Percentiles rank a stretch among this genome's conserved stretches.
phyloP scores from a whole-genome alignment of 1,140 invertebrate species.

The Bombyx mori region DNA sequence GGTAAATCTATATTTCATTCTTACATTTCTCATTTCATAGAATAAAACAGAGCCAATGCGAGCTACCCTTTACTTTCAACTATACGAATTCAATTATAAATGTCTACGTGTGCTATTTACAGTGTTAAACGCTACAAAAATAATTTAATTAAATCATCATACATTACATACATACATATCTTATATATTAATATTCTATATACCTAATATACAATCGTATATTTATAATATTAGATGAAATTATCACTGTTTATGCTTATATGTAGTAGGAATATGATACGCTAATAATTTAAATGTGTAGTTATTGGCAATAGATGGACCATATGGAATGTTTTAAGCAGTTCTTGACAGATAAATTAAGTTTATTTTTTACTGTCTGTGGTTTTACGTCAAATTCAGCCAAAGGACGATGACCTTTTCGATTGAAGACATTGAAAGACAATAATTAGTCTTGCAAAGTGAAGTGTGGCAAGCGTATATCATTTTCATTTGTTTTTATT shows the following conservation, averaged over 20 bases:
- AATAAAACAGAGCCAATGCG: constrained; percentile 11
- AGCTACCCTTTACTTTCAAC: constrained; percentile 26
- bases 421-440: too few relatives aligned
- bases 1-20: neutral
- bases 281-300: too few relatives aligned
- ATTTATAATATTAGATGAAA: constrained; percentile 23
- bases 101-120: constrained; percentile 59
- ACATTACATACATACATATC: constrained; percentile 34
- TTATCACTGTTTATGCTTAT: constrained; percentile 29
- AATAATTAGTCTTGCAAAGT: too few relatives aligned
- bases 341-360: too few relatives aligned
- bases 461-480: too few relatives aligned
- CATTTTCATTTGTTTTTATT: too few relatives aligned
- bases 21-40: neutral
- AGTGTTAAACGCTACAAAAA: constrained; percentile 65
- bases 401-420: too few relatives aligned
- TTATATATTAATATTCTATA: constrained; percentile 32
- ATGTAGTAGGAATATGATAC: too few relatives aligned
- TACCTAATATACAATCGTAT: constrained; percentile 33
- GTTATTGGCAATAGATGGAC: too few relatives aligned
- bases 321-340: too few relatives aligned
- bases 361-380: too few relatives aligned
- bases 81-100: constrained; percentile 43
- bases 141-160: constrained; percentile 66
- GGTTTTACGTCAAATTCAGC: too few relatives aligned